Base-by-base conservation (phyloP, 92 coral and sea anemone species). In the Paragorgia papillata region DNA sequence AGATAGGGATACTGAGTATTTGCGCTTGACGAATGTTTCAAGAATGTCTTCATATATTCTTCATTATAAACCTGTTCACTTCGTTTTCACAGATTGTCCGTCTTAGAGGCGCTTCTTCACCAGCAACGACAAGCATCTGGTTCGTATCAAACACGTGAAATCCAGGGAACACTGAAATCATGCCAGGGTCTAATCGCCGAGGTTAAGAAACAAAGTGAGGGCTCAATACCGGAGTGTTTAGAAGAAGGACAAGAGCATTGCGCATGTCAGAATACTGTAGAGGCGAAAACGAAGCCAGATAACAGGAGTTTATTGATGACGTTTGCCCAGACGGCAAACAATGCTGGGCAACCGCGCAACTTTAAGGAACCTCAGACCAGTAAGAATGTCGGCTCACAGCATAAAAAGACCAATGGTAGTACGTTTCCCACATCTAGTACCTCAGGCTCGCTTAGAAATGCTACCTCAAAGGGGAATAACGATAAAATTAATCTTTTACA, bases 251-350 rank as follows among this genome's bases (percentile, higher is more conserved):
- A 31, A 2, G 78, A 53, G 26, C 62, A 13, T 13, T 71, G 62
- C 22, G 13, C 40, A 29, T 68, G 58, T 29, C 2, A 21, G 53
- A 2, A 2, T 6, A 56, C 31, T 31, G 7, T 8, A 9, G 33
- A 56, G 13, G 31, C 8, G 28, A 17, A 9, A 22, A 25, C 21
- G 5, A 53, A 33, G 32, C 64, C 78, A 0, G 78, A 71, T 54
- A 71, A 71, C 50, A 71, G 78, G 54, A 71, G 78, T 58, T 71
- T 71, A 53, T 25, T 71, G 31, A 71, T 71, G 78, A 34, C 78
- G 3, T 71, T 53, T 34, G 78, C 78, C 5, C 78, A 71, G 33
- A 31, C 78, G 10, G n/a, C 64, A 6, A 28, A 20, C 25, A 56
- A 17, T 17, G 30, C 62, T 22, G 49, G 19, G 9, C n/a, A n/a